Percentiles rank a stretch among this genome's conserved stretches.
phyloP scores from a whole-genome alignment of 2,888 invertebrate genomes.

The Agrotis clavis region DNA sequence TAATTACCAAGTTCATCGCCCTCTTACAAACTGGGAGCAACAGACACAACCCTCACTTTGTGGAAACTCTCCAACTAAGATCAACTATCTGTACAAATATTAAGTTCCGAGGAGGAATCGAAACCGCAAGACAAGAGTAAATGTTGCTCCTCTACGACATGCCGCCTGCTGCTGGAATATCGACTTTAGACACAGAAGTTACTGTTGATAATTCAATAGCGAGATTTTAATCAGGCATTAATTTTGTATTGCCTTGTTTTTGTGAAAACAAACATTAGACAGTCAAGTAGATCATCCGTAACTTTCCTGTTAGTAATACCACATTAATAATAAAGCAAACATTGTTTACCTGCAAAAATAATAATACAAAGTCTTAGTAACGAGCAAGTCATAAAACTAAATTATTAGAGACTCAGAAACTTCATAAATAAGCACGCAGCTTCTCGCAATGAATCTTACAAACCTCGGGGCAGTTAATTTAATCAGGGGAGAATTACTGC shows the following conservation, averaged over 20 bases:
- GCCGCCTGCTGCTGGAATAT: background rate
- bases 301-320: constrained; percentile 8
- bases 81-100: constrained; percentile 27
- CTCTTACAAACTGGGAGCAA: background rate
- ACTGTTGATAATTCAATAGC: background rate
- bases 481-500: constrained; percentile 56
- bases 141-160: constrained; percentile 1
- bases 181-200: background rate
- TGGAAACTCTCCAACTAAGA: constrained; percentile 9
- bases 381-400: constrained; percentile 35
- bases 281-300: background rate
- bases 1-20: background rate
- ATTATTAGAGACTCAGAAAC: constrained; percentile 34
- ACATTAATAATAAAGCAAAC: constrained; percentile 15
- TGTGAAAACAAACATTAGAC: background rate
- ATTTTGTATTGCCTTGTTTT: background rate
- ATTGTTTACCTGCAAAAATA: constrained; percentile 24
- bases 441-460: constrained; percentile 49
- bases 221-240: background rate
- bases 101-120: constrained; percentile 20
- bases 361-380: constrained; percentile 7
- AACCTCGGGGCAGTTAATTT: constrained; percentile 56
- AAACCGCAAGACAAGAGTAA: constrained; percentile 10
- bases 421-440: constrained; percentile 46
- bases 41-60: background rate